These are phyloP conservation scores for Amphimallon solstitiale DNA, from an alignment of 2,888 invertebrate species.

Conservation along the genomic window DNA sequence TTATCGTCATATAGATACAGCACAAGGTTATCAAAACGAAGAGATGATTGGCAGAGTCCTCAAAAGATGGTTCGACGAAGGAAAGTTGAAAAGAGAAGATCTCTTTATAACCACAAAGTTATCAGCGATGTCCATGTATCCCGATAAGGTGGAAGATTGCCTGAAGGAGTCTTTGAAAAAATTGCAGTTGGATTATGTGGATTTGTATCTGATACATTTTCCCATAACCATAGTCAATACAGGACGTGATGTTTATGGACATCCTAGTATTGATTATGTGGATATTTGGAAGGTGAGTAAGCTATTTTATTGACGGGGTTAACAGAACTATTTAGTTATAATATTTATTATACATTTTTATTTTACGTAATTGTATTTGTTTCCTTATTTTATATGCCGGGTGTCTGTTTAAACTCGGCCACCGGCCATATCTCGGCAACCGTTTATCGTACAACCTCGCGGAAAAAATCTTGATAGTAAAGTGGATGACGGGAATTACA, in stretches of 20 bases:
- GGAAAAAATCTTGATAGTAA: too few species aligned
- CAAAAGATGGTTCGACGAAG: slow-evolving; percentile 74
- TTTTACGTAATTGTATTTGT: too few species aligned
- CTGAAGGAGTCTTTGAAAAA: slow-evolving; percentile 72
- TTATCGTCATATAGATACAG: slow-evolving; percentile 84
- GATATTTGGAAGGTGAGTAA: slow-evolving; percentile 36
- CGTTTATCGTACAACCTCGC: too few species aligned
- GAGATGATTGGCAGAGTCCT: slow-evolving; percentile 76
- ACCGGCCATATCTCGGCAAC: too few species aligned
- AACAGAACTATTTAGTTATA: too few species aligned
- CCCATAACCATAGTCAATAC: slow-evolving; percentile 74
- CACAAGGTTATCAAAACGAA: slow-evolving; percentile 80
- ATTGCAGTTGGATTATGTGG: slow-evolving; percentile 79
- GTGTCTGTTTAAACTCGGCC: too few species aligned
- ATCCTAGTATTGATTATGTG: slow-evolving; percentile 59
- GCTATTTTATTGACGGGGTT: too few species aligned
- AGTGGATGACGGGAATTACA: too few species aligned
- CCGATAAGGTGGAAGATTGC: slow-evolving; percentile 70
- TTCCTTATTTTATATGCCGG: too few species aligned
- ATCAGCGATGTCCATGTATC: slow-evolving; percentile 69
- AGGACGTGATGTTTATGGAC: slow-evolving; percentile 60
- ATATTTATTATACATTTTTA: too few species aligned
- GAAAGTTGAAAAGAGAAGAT: slow-evolving; percentile 76
- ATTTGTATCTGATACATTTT: slow-evolving; percentile 81
- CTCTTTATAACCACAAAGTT: slow-evolving; percentile 85